Conservation (phyloP, 2,888 invertebrate species). For the Sphinx pinastri region DNA sequence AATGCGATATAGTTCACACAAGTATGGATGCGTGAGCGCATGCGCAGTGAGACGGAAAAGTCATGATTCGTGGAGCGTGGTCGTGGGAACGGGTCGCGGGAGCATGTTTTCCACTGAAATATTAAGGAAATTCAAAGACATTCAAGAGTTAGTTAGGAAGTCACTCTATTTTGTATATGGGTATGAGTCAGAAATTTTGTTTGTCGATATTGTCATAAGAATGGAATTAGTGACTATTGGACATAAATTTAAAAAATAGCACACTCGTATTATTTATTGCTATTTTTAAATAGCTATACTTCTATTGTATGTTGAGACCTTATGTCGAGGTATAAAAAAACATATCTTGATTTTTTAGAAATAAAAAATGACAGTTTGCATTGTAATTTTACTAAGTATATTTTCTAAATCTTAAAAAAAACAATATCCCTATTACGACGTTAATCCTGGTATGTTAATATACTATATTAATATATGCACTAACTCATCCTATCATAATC, state of each 20-base stretch:
- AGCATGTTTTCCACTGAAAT: conserved; percentile 32
- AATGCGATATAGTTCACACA: conserved; percentile 50
- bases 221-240: too few species aligned
- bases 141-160: neutral
- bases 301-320: too few species aligned
- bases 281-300: too few species aligned
- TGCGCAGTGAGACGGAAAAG: conserved; percentile 64
- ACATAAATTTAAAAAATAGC: too few species aligned
- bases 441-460: neutral
- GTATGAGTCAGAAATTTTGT: neutral
- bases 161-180: neutral
- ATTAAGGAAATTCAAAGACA: neutral
- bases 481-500: conserved; percentile 32
- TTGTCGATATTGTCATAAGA: too few species aligned
- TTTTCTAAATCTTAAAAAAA: too few species aligned
- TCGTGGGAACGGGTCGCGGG: conserved; percentile 67
- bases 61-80: conserved; percentile 62
- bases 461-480: neutral
- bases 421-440: neutral
- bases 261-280: too few species aligned
- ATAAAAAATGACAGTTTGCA: too few species aligned
- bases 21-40: conserved; percentile 39
- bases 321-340: too few species aligned
- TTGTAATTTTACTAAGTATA: too few species aligned
- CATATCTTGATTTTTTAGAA: too few species aligned